Base-by-base conservation (phyloP, 2,797 vertebrate genomes). In the Alectoris magna region DNA sequence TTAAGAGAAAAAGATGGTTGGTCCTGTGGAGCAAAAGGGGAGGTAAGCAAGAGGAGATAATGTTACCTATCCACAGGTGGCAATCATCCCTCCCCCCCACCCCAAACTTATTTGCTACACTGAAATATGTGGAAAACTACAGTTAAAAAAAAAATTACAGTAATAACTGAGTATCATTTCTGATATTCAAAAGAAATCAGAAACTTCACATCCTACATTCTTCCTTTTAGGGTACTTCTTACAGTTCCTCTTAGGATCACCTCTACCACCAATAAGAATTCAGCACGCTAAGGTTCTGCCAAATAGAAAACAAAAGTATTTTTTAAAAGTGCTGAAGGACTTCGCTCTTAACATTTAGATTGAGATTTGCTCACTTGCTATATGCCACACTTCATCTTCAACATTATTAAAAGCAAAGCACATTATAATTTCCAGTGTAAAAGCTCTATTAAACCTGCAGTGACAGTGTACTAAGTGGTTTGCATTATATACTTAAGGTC, bases 1-100 rank as follows among this genome's bases (percentile, higher is more conserved):
- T 95, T 87, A 95, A 94, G 82, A 95, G 58, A 93, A 96, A 94
- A 92, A 46, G 66, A 74, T 93, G 87, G 58, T 75, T 93, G 84
- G 82, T 89, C 92, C 92, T 96, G 72, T 83, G 76, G 75, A 96
- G 84, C 58, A 93, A 91, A 93, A 94, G 31, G 66, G 91, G 58
- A 96, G 75, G 92, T 91, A 94, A 96, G 88, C 87, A 94, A 94
- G 84, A 92, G 34, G 84, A 93, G 26, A 91, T 46, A 62, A 85
- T 87, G 82, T 95, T 93, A 94, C 91, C 87, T 75, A 74, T 71
- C 84, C 87, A 89, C 27, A 90, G 92, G 44, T 70, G 41, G 75
- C 24, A 87, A 83, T 41, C 21, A 19, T 27, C 43, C 75, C 71
- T 46, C 29, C 55, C 74, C 80, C 34, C 29, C 24, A 43, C n/a